Base-by-base conservation (phyloP, 64 coral and sea anemone species). In the Anthopleura sola region DNA sequence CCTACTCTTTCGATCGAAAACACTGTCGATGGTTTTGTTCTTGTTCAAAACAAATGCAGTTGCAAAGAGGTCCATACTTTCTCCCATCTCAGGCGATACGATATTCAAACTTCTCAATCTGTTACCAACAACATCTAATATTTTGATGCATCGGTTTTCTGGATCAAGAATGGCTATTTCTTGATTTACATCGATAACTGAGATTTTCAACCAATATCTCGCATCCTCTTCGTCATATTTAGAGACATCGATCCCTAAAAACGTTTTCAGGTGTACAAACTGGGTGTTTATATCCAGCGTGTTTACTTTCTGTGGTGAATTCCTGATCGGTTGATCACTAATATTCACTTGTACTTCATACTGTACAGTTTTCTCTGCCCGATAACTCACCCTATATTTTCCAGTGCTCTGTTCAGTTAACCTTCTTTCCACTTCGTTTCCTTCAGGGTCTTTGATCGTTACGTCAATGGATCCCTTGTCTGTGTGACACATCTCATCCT, bases 31-130 rank as follows among this genome's bases (percentile, higher is more conserved):
- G 60, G 55, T 38, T 36, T n/a, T n/a, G n/a, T n/a, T n/a, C n/a
- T n/a, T 21, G 7, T 86, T 88, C 60, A 75, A 95, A 0, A 89
- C 85, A 49, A 91, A 64, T 36, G 85, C 93, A 62, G 93, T 89
- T 29, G 90, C 86, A 64, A 86, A 85, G 19, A 55, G 28, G 24
- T 88, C 57, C 44, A 88, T 85, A 1, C 86, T 88, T 3, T 88
- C 82, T 54, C 5, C 83, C 74, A 23, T 71, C 1, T 90, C 93
- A 29, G 60, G 24, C 1, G 8, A 24, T 15, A 88, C 91, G n/a
- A 85, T 85, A 28, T 86, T 90, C 85, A 95, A 95, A 76, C 85
- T 78, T 75, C 53, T 91, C 36, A 91, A 88, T 75, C 85, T 88
- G 19, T 84, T 87, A 40, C 93, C 93, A 9, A 39, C 68, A 34